These are phyloP conservation scores for Grantiella picta DNA, from an alignment of 2,113 vertebrate genomes.

Conservation along the genomic window DNA sequence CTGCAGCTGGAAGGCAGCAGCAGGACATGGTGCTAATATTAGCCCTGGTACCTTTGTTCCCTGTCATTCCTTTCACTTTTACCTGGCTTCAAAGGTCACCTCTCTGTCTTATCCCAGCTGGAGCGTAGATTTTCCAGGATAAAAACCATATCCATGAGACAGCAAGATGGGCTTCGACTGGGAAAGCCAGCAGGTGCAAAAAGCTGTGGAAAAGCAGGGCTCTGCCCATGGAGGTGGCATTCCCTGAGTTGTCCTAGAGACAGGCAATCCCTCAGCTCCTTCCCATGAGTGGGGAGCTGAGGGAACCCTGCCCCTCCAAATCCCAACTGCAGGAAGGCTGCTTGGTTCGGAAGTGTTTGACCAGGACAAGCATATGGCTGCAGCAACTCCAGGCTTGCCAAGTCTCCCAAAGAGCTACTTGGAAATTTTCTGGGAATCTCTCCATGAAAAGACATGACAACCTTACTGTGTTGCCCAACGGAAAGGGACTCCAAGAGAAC, in stretches of 20 bases:
- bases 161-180: neutral
- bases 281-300: neutral
- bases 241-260: neutral
- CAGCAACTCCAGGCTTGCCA: neutral
- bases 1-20: conserved; percentile 1
- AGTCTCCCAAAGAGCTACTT: neutral
- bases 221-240: neutral
- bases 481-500: neutral
- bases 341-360: neutral
- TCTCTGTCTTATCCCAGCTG: neutral
- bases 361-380: neutral
- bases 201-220: neutral
- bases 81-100: neutral
- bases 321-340: neutral
- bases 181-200: neutral
- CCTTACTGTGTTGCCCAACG: neutral
- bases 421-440: neutral
- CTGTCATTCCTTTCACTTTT: conserved; percentile 32
- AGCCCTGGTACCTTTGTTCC: neutral
- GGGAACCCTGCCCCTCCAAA: neutral
- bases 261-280: neutral
- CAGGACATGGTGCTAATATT: neutral
- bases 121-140: neutral
- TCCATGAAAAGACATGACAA: neutral
- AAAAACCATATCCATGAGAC: neutral